phyloP scores from a whole-genome alignment of 2,113 vertebrate species.

The Apus apus region DNA sequence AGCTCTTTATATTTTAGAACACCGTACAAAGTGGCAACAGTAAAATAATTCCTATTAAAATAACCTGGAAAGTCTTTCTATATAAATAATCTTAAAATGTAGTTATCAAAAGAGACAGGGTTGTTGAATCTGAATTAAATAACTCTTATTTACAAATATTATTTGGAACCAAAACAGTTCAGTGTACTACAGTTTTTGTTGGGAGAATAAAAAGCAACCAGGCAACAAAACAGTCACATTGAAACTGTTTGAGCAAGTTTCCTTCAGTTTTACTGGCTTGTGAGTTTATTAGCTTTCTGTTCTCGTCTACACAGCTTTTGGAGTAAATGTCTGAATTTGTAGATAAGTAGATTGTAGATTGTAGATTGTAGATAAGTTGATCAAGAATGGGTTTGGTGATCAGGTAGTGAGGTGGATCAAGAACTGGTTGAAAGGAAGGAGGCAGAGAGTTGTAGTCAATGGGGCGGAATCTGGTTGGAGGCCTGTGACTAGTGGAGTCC shows the following conservation, averaged over 20 bases:
- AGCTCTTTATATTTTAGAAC: background rate
- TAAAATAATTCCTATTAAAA: background rate
- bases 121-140: too few relatives aligned
- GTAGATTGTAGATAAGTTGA: too few relatives aligned
- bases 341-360: too few relatives aligned
- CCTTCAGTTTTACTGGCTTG: background rate
- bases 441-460: too few relatives aligned
- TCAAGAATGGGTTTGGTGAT: too few relatives aligned
- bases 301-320: background rate
- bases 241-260: background rate
- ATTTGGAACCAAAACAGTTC: background rate
- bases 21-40: background rate
- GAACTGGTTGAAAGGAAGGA: too few relatives aligned
- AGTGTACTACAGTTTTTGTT: background rate
- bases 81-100: too few relatives aligned
- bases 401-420: too few relatives aligned
- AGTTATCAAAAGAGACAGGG: too few relatives aligned
- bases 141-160: too few relatives aligned
- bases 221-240: background rate
- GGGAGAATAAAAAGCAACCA: background rate
- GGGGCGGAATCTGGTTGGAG: too few relatives aligned
- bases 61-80: background rate
- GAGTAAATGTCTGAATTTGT: background rate
- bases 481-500: too few relatives aligned
- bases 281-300: background rate